A percentile compares a stretch with the other conserved stretches of the same genome.
Conservation (phyloP, 2,113 vertebrate genomes). For the Hippocampus barbouri region DNA sequence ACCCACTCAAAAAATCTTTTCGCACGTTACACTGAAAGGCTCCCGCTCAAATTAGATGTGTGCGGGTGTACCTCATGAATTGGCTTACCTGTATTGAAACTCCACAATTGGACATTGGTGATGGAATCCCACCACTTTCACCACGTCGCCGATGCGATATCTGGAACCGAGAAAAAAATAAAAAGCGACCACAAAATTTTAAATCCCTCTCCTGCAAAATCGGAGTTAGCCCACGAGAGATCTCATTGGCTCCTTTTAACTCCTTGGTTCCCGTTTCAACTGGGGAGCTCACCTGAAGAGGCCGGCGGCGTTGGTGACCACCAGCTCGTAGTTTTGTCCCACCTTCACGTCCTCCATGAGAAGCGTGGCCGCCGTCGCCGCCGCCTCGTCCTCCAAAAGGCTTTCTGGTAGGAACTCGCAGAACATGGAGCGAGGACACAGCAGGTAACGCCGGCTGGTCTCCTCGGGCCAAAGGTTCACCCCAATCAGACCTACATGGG, state of each 20-base stretch:
- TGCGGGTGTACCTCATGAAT: not conserved
- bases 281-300: conserved; percentile 76
- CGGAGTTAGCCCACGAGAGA: not conserved
- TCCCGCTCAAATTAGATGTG: too few relatives aligned
- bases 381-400: conserved; percentile 55
- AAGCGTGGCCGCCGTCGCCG: conserved; percentile 39
- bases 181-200: not conserved
- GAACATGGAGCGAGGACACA: conserved; percentile 84
- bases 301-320: conserved; percentile 75
- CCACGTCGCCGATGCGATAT: conserved; percentile 79
- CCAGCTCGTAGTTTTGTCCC: conserved; percentile 77
- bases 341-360: conserved; percentile 81
- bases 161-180: conserved; percentile 54
- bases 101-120: conserved; percentile 83
- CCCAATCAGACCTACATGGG: conserved; percentile 77
- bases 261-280: not conserved
- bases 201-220: not conserved
- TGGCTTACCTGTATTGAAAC: conserved; percentile 77
- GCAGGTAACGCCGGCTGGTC: conserved; percentile 71
- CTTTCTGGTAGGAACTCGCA: conserved; percentile 81
- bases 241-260: too few relatives aligned
- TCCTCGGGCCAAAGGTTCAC: conserved; percentile 83
- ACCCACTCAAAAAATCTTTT: too few relatives aligned
- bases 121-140: conserved; percentile 79
- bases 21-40: too few relatives aligned